These are phyloP conservation scores for Molossus molossus DNA, from an alignment of 2,797 vertebrate species.

Conservation along the genomic window DNA sequence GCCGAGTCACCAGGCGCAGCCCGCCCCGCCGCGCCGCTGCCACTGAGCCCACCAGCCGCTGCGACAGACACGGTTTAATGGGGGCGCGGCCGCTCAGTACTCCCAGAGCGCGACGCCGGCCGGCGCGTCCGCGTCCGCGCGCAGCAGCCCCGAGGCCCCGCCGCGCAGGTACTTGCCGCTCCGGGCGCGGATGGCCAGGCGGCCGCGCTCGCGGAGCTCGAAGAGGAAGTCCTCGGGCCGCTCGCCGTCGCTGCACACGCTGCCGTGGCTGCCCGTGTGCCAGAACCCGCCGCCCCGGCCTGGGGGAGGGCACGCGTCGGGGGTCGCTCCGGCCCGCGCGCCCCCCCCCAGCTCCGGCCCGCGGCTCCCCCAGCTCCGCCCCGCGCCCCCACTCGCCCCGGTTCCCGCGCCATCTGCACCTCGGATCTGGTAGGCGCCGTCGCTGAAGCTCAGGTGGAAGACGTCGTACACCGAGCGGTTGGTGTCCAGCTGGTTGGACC, in stretches of 20 bases:
- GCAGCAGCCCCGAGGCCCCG: conserved; percentile 95
- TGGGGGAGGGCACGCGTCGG: conserved; percentile 76
- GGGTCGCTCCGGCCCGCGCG: rapidly evolving
- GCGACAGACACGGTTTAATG: conserved; percentile 28
- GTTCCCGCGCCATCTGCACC: conserved; percentile 92
- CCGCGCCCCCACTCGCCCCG: conserved; percentile 31
- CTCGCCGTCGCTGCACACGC: conserved; percentile 96
- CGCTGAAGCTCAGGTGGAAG: conserved; percentile 95
- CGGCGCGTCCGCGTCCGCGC: conserved; percentile 93
- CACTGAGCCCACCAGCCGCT: not conserved
- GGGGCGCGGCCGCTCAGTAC: conserved; percentile 90
- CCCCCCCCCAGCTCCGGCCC: too few relatives aligned
- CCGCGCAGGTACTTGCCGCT: conserved; percentile 95
- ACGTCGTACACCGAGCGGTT: conserved; percentile 97
- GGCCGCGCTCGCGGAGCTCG: conserved; percentile 95
- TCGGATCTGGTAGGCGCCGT: conserved; percentile 97
- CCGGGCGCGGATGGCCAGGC: conserved; percentile 95
- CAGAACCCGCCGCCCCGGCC: conserved; percentile 95
- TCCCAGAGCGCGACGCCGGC: conserved; percentile 94
- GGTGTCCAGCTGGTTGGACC: conserved; percentile 96
- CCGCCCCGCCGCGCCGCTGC: not conserved
- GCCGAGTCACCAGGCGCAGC: not conserved
- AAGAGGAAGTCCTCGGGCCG: conserved; percentile 95
- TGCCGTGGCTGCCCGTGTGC: conserved; percentile 94
- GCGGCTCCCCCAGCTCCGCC: rapidly evolving